Conservation (phyloP, 2,113 vertebrate genomes). For the Gambusia affinis region DNA sequence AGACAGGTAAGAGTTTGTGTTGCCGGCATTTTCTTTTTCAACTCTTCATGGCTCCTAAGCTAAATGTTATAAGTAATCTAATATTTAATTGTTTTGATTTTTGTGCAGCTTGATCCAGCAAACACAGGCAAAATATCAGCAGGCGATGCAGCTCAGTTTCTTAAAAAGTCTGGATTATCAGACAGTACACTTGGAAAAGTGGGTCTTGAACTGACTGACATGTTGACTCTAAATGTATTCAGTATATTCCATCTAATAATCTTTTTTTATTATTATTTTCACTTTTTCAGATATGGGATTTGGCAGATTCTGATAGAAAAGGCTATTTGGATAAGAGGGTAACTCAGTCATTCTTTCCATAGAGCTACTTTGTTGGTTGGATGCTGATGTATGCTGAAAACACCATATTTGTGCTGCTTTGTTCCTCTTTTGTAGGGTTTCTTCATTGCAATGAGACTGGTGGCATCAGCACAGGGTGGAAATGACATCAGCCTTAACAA, state of each 20-base stretch:
- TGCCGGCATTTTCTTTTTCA: neutral
- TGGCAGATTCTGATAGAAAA: constrained; percentile 93
- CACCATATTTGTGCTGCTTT: neutral
- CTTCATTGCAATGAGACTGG: constrained; percentile 88
- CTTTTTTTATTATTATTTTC: neutral
- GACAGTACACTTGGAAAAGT: constrained; percentile 92
- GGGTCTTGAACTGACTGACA: constrained; percentile 6
- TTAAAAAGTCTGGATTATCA: constrained; percentile 94
- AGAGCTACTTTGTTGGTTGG: neutral
- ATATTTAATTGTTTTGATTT: neutral
- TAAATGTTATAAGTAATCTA: neutral
- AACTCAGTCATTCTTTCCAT: constrained; percentile 31
- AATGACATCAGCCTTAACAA: constrained; percentile 88
- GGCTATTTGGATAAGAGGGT: constrained; percentile 97
- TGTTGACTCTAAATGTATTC: neutral
- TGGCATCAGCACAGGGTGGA: constrained; percentile 93
- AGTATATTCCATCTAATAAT: neutral
- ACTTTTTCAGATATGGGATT: constrained; percentile 91
- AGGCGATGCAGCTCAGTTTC: constrained; percentile 91
- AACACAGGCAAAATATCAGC: constrained; percentile 90
- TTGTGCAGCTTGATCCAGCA: constrained; percentile 87
- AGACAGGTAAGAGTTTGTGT: constrained; percentile 83
- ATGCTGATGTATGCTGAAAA: constrained; percentile 30
- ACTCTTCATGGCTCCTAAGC: neutral
- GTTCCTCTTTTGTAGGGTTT: constrained; percentile 84